Base-by-base conservation (phyloP, 1,140 invertebrate species). In the Mesaphorura yosii region DNA sequence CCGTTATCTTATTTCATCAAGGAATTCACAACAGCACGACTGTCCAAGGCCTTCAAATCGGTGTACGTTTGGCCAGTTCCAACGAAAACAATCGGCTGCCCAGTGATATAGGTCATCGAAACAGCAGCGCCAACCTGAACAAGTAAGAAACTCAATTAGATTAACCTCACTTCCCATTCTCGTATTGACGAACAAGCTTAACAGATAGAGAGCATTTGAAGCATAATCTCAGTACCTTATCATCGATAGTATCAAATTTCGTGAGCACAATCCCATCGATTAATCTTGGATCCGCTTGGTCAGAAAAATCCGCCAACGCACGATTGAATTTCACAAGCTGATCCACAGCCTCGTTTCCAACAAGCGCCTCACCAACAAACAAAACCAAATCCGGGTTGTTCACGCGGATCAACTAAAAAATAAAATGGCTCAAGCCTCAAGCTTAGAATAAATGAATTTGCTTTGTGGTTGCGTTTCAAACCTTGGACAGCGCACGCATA, bases 61-160 rank as follows among this genome's bases (percentile, higher is more conserved):
- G 88, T 89, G 69, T 99, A 99, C 1, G 94, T 99, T 74, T 99
- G 96, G 4, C 96, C 96, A 39, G 94, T 98, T 19, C 96, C 96
- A 23, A 99, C 95, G 72, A 99, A 99, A 23, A 99, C 90, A 58
- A 99, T 98, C 0, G 96, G 96, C 70, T 99, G 94, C 6, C 96
- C 96, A 28, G 96, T 98, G 51, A 98, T 97, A 67, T 99, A 99
- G 0, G 95, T 98, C 96, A 99, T 99, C 7, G 95, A 98, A 63
- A 99, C 94, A 39, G 96, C 94, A 47, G 96, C 95, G 22, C 96
- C 96, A 44, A 98, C 93, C 85, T 88, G 62, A 38, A 74, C n/a
- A n/a, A n/a, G n/a, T n/a, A n/a, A n/a, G n/a, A n/a, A 72, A 59
- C 46, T 45, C 50, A 47, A 64, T 23, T 17, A 25, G 17, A 40